phyloP scores from a whole-genome alignment of 2,113 vertebrate genomes.

The Microcebus lehilahytsara region DNA sequence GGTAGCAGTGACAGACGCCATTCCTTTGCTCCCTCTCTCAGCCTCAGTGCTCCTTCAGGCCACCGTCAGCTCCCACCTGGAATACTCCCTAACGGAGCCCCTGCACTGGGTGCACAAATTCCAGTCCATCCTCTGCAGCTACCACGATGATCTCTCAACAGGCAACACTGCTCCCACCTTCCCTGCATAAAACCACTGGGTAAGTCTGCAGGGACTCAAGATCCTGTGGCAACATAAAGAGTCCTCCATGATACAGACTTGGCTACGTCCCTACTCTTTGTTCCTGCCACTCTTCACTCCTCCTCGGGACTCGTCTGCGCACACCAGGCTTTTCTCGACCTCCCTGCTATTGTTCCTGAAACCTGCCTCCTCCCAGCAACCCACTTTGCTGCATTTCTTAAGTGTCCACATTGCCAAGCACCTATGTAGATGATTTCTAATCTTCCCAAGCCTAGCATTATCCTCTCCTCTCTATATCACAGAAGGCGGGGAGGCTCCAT shows the following conservation, averaged over 20 bases:
- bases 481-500: not conserved
- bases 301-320: not conserved
- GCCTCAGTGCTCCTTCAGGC: rapidly evolving
- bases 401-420: not conserved
- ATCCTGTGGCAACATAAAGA: not conserved
- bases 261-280: not conserved
- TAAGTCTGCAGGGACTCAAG: not conserved
- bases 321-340: not conserved
- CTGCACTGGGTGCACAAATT: not conserved
- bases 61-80: rapidly evolving
- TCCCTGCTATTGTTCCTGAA: not conserved
- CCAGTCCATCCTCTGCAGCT: not conserved
- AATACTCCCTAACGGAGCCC: not conserved
- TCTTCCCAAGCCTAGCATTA: not conserved
- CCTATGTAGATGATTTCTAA: not conserved
- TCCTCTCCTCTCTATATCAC: not conserved
- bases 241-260: not conserved
- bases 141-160: not conserved
- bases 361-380: not conserved
- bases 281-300: not conserved
- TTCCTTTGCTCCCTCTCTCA: not conserved
- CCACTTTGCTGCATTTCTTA: not conserved
- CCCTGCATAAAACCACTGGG: not conserved
- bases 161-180: not conserved
- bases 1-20: not conserved